Percentiles rank a stretch among this genome's conserved stretches.
These are phyloP conservation scores for Flabesymbios commensalis DNA, from an alignment of 2,888 invertebrate species.

Conservation along the genomic window DNA sequence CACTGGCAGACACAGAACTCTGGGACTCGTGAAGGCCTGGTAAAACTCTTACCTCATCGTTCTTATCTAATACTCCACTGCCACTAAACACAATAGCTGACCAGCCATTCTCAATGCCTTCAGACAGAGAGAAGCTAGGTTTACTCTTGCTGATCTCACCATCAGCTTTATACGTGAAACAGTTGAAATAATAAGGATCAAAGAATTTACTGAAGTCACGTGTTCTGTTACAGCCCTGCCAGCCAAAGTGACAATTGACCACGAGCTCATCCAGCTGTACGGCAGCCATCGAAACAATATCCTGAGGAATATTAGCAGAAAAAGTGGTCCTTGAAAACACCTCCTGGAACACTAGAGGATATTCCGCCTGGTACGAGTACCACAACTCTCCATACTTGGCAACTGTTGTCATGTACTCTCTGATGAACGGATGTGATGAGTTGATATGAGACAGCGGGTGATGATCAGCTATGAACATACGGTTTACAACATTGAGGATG, in stretches of 20 bases:
- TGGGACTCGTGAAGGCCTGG: constrained; percentile 35
- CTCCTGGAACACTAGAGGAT: constrained; percentile 32
- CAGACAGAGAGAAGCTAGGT: constrained; percentile 14
- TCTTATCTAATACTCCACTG: constrained; percentile 34
- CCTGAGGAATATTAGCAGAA: constrained; percentile 31
- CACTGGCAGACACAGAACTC: constrained; percentile 30
- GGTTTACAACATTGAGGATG: constrained; percentile 28
- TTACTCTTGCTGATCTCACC: neutral
- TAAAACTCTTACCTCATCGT: constrained; percentile 29
- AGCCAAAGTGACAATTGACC: constrained; percentile 33
- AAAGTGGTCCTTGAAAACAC: constrained; percentile 35
- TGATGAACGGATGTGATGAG: constrained; percentile 22
- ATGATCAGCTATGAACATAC: constrained; percentile 25
- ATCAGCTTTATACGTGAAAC: constrained; percentile 34
- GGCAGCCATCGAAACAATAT: constrained; percentile 25
- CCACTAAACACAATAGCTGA: constrained; percentile 35
- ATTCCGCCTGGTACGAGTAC: constrained; percentile 32
- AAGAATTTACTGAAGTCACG: constrained; percentile 28
- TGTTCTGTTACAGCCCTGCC: constrained; percentile 24
- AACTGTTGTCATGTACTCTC: constrained; percentile 30
- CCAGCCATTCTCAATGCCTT: constrained; percentile 40
- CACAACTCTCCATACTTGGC: constrained; percentile 32
- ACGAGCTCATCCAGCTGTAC: constrained; percentile 33
- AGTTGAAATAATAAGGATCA: constrained; percentile 38
- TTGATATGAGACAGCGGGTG: constrained; percentile 33